Base-by-base conservation (phyloP, 2,888 invertebrate genomes). In the Leptopterna dolabrata region DNA sequence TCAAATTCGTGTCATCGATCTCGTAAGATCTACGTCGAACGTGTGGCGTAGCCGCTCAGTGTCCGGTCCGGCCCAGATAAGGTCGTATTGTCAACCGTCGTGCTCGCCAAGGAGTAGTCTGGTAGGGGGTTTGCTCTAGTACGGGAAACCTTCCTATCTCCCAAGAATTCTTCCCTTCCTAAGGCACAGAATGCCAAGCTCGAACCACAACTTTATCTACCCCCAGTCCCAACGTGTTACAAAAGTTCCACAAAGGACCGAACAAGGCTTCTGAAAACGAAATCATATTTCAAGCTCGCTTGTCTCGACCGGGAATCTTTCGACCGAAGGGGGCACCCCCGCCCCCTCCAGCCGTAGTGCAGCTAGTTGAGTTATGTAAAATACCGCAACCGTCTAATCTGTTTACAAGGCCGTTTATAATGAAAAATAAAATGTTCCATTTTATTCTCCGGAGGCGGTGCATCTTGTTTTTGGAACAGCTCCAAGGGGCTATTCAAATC, bases 331-430 rank as follows among this genome's bases (percentile, higher is more conserved):
- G 24, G 30, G n/a, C n/a, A n/a, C n/a, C 16, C 27, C 55, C 81
- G 30, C 81, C 13, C 45, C 29, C 29, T 51, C 14, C 51, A 27
- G 80, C 51, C 51, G n/a, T n/a, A n/a, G 36, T 36, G 2, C 36
- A 7, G 36, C 85, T 85, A 73, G 85, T 85, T 85, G 45, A 85
- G 85, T 85, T 85, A 85, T 85, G 85, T 85, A 85, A 85, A 85
- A 85, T 85, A 85, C 73, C 73, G 85, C 85, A 85, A 45, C 85
- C 70, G 47, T 47, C 85, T 63, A 73, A 85, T 85, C 85, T 85
- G 85, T 85, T 85, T 73, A 85, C 85, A 85, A 71, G 85, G 85
- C 76, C 30, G 73, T 71, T 36, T 76, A 73, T 85, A 45, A 85
- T 76, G 19, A 47, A 73, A 85, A 85, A 81, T 14, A 14, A 45